These are phyloP conservation scores for Galeopterus variegatus DNA, from an alignment of 2,113 vertebrate species.

Conservation along the genomic window DNA sequence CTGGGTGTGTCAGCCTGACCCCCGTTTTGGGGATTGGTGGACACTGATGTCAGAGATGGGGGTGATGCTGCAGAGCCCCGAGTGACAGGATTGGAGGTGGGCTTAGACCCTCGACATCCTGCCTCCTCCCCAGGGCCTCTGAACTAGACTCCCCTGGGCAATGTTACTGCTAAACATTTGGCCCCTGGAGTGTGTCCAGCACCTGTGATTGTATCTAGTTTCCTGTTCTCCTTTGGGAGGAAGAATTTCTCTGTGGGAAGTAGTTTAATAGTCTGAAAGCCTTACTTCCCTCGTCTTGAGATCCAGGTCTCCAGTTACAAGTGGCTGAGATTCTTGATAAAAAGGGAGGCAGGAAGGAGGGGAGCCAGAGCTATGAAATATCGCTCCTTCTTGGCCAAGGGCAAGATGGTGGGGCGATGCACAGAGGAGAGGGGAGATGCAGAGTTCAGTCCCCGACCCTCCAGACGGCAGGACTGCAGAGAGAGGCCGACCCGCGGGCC, in stretches of 20 bases:
- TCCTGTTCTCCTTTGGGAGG: constrained; percentile 81
- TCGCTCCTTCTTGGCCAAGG: background rate
- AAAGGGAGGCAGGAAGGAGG: background rate
- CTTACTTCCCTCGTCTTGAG: constrained; percentile 45
- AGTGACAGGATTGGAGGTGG: background rate
- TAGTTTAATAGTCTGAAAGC: constrained; percentile 79
- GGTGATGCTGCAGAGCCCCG: background rate
- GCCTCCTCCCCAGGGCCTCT: background rate
- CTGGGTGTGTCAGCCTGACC: background rate
- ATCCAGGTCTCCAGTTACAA: constrained; percentile 70
- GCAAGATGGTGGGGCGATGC: no score
- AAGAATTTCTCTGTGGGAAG: constrained; percentile 80
- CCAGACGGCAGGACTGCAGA: background rate
- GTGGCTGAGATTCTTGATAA: constrained; percentile 59
- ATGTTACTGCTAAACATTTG: constrained; percentile 61
- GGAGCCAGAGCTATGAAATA: background rate
- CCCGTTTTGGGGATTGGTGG: background rate
- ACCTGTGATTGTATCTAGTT: constrained; percentile 78
- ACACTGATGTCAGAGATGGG: background rate
- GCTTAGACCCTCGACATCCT: background rate
- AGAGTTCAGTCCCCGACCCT: background rate
- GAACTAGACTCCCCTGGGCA: constrained; percentile 71
- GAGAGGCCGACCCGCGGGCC: background rate
- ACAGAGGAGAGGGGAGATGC: background rate
- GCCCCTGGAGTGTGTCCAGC: constrained; percentile 58